phyloP scores from a whole-genome alignment of 2,888 invertebrate genomes.

The Ennomos erosarius region DNA sequence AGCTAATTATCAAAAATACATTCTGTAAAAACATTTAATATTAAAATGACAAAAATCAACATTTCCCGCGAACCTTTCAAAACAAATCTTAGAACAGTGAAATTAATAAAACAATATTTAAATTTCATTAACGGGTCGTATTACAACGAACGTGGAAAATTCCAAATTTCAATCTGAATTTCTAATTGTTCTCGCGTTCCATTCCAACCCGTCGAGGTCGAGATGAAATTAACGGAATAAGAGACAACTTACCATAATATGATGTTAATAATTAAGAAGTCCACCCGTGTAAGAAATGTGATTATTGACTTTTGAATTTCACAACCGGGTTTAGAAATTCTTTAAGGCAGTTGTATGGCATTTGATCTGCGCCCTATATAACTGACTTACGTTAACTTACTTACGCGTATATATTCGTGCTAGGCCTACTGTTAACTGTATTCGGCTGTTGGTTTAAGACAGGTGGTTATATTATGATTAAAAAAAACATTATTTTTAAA shows the following conservation, averaged over 20 bases:
- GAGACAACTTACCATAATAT: constrained; percentile 81
- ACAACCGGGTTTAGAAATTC: neutral
- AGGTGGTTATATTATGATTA: no score
- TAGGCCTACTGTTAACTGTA: no score
- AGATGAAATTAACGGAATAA: constrained; percentile 64
- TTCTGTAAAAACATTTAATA: no score
- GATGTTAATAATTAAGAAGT: constrained; percentile 51
- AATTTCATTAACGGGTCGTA: constrained; percentile 57
- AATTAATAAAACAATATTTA: constrained; percentile 52
- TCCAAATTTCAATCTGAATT: constrained; percentile 75
- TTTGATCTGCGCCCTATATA: no score
- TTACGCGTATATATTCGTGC: no score
- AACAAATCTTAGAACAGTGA: constrained; percentile 38
- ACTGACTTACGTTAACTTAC: no score
- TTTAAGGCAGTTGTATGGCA: no score
- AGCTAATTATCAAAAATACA: no score
- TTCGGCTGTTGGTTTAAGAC: no score
- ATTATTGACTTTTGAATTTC: constrained; percentile 11
- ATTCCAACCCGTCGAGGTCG: constrained; percentile 40
- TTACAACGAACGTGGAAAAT: constrained; percentile 60
- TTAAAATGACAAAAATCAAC: constrained; percentile 18
- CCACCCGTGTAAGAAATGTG: constrained; percentile 1
- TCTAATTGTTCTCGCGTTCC: constrained; percentile 65
- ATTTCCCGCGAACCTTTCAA: constrained; percentile 26
- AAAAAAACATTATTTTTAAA: no score